Conservation (phyloP, 2,888 invertebrate species). For the Branchellion lobata region DNA sequence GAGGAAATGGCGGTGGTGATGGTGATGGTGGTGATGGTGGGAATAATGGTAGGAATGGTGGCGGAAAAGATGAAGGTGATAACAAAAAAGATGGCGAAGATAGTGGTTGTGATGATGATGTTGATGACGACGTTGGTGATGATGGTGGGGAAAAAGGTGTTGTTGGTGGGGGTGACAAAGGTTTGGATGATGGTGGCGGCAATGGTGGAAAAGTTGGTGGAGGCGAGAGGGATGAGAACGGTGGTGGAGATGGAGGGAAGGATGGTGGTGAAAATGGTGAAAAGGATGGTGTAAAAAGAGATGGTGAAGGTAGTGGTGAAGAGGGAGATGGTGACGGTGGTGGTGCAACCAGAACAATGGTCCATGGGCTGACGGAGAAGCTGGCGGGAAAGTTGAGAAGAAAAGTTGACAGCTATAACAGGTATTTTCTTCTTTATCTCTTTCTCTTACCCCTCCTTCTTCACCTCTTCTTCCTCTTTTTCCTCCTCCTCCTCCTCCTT, state of each 20-base stretch:
- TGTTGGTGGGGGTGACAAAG: not conserved
- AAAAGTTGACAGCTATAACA: slow-evolving; percentile 12
- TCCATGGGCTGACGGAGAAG: not conserved
- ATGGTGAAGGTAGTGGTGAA: slow-evolving; percentile 20
- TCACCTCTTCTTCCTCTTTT: too few relatives aligned
- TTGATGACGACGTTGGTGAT: slow-evolving; percentile 4
- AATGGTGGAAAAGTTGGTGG: slow-evolving; percentile 24
- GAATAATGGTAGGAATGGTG: slow-evolving; percentile 35
- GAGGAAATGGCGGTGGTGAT: not conserved
- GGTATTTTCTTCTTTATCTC: not conserved
- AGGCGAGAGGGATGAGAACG: not conserved
- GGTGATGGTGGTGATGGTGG: slow-evolving; percentile 15
- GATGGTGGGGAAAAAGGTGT: slow-evolving; percentile 20
- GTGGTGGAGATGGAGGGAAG: not conserved
- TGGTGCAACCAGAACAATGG: not conserved
- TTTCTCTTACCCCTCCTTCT: too few relatives aligned
- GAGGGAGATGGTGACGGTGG: not conserved
- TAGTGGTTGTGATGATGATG: slow-evolving; percentile 23
- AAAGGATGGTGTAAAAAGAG: not conserved
- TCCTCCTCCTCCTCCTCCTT: too few relatives aligned
- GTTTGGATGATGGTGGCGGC: not conserved
- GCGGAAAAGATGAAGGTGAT: slow-evolving; percentile 26
- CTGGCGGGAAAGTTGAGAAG: not conserved
- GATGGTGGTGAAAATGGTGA: not conserved
- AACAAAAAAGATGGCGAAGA: slow-evolving; percentile 19